Evolutionary conservation across 1,140 invertebrate genomes (phyloP).

Genomic region (Drosophila nigromelanica): DNA sequence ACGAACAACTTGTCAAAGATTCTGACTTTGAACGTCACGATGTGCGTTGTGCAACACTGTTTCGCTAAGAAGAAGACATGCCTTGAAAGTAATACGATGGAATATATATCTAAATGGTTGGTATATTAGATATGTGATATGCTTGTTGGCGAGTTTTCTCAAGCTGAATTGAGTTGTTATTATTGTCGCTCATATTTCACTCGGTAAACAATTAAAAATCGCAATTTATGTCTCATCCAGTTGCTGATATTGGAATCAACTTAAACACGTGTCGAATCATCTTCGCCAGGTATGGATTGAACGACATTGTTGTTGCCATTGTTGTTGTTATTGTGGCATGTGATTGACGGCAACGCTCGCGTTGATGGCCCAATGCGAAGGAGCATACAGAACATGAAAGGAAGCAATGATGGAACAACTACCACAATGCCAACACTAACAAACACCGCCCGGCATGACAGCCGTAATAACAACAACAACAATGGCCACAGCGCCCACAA

Average conservation of each 20-base stretch:
- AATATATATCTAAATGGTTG: too few species aligned
- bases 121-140: not conserved
- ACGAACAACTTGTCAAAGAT: not conserved
- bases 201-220: not conserved
- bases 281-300: conserved; percentile 1
- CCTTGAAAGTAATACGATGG: too few species aligned
- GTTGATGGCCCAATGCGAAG: conserved; percentile 26
- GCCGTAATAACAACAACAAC: conserved; percentile 19
- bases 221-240: conserved; percentile 10
- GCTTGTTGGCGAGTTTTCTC: not conserved
- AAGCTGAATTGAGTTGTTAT: not conserved
- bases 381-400: conserved; percentile 35
- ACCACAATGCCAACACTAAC: conserved; percentile 29
- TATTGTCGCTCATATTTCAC: conserved; percentile 3
- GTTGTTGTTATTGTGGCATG: conserved; percentile 2
- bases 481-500: conserved; percentile 27
- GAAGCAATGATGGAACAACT: conserved; percentile 46
- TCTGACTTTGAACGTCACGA: too few species aligned
- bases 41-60: conserved; percentile 3
- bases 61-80: not conserved
- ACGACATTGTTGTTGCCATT: conserved; percentile 1
- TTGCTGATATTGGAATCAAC: conserved; percentile 17
- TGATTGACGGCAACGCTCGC: conserved; percentile 39
- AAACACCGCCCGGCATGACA: conserved; percentile 19
- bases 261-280: conserved; percentile 28